A percentile compares a stretch with the other conserved stretches of the same genome.
Conservation (phyloP, 2,888 invertebrate genomes). For the Molanna angustata region DNA sequence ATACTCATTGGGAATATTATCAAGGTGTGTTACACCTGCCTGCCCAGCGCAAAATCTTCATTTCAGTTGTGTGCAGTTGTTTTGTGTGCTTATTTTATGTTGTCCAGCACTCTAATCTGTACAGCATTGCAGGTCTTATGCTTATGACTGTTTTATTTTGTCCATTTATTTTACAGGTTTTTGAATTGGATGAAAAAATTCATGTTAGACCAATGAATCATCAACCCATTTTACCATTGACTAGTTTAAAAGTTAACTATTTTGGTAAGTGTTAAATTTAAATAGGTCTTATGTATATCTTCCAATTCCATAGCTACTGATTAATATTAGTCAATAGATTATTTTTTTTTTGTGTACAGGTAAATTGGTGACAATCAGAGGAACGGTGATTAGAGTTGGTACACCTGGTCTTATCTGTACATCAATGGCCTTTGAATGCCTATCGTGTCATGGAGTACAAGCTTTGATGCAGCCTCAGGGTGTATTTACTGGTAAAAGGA, state of each 20-base stretch:
- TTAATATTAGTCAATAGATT: conserved; percentile 13
- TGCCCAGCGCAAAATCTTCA: no score
- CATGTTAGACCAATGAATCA: conserved; percentile 53
- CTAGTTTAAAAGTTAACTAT: conserved; percentile 67
- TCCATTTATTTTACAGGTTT: conserved; percentile 40
- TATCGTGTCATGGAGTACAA: conserved; percentile 63
- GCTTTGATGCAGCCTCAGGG: conserved; percentile 62
- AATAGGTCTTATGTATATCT: no score
- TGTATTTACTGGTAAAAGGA: conserved; percentile 52
- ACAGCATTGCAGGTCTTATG: no score
- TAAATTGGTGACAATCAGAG: conserved; percentile 75
- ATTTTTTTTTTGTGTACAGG: conserved; percentile 46
- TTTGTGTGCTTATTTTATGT: no score
- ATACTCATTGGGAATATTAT: no score
- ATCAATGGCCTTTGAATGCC: conserved; percentile 77
- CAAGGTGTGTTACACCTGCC: no score
- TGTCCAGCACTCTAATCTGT: no score
- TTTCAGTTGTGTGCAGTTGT: no score
- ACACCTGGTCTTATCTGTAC: conserved; percentile 70
- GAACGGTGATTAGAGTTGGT: conserved; percentile 81
- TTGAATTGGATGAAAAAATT: conserved; percentile 48
- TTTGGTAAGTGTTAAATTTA: conserved; percentile 54
- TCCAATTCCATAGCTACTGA: no score
- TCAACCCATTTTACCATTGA: conserved; percentile 63
- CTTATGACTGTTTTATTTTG: background rate